A percentile compares a stretch with the other conserved stretches of the same genome.
Evolutionary conservation across 37 sponge, comb jelly and placozoan genomes (phyloP).

Genomic region (Halichondria panicea): DNA sequence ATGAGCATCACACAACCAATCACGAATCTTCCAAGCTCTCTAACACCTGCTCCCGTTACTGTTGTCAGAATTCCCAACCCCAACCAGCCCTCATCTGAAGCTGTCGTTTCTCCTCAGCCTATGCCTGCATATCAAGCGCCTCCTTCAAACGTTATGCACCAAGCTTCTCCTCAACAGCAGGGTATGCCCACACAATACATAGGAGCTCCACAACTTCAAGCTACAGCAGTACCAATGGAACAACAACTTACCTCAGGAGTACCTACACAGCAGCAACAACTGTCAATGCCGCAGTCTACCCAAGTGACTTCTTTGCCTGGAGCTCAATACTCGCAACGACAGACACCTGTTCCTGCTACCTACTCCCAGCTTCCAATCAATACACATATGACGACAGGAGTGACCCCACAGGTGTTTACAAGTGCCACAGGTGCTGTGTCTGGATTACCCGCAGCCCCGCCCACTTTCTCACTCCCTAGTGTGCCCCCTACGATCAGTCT

Average conservation of each 20-base stretch:
- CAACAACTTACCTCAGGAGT: too few relatives aligned
- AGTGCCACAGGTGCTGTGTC: too few relatives aligned
- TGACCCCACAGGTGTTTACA: too few relatives aligned
- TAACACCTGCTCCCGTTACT: slow-evolving; percentile 55
- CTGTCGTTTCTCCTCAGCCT: neutral
- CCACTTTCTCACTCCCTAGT: slow-evolving; percentile 26
- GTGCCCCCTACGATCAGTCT: slow-evolving; percentile 52
- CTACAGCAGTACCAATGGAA: too few relatives aligned
- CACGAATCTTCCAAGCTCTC: slow-evolving; percentile 5
- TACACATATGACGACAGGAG: neutral
- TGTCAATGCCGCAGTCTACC: neutral
- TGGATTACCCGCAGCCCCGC: slow-evolving; percentile 47
- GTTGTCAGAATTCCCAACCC: slow-evolving; percentile 21
- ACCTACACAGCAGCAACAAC: neutral
- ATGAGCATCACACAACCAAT: neutral
- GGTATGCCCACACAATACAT: neutral
- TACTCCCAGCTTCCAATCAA: neutral
- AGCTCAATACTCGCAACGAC: too few relatives aligned
- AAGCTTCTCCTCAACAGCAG: neutral
- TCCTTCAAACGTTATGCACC: neutral
- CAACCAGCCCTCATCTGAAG: neutral
- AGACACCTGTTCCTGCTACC: neutral
- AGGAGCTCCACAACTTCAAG: neutral
- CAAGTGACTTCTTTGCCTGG: neutral
- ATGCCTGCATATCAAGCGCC: neutral